A percentile compares a stretch with the other conserved stretches of the same genome.
Conservation (phyloP, 2,113 vertebrate species). For the Entelurus aequoreus region DNA sequence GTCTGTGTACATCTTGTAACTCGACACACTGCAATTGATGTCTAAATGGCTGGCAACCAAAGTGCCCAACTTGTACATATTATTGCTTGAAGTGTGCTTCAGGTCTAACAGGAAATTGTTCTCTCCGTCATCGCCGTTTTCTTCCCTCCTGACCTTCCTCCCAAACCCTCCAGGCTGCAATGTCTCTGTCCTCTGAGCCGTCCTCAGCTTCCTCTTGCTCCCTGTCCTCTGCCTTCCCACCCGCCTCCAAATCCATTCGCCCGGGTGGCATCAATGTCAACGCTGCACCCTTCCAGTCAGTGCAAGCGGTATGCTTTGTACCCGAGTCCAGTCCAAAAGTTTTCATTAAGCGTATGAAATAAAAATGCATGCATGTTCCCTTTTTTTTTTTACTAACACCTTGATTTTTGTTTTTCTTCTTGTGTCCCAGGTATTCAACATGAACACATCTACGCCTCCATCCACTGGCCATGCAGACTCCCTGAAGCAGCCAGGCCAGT, state of each 20-base stretch:
- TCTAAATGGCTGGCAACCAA: no score
- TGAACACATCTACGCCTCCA: conserved; percentile 92
- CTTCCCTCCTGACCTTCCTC: conserved; percentile 22
- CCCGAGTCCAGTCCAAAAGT: conserved; percentile 11
- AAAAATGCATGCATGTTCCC: not conserved
- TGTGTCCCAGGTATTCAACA: conserved; percentile 87
- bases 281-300: conserved; percentile 98
- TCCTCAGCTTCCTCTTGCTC: conserved; percentile 80
- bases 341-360: not conserved
- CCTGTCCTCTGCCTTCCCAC: conserved; percentile 88
- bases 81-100: not conserved
- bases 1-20: no score
- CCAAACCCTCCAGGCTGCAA: conserved; percentile 73
- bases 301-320: conserved; percentile 87
- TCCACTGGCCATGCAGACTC: conserved; percentile 79
- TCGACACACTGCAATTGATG: no score
- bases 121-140: conserved; percentile 25
- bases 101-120: not conserved
- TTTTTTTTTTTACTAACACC: not conserved
- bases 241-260: conserved; percentile 88
- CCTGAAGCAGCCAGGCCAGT: conserved; percentile 87
- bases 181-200: conserved; percentile 87
- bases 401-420: not conserved
- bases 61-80: not conserved
- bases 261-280: conserved; percentile 97